phyloP scores from a whole-genome alignment of 2,113 vertebrate species.

The Corythoichthys intestinalis region DNA sequence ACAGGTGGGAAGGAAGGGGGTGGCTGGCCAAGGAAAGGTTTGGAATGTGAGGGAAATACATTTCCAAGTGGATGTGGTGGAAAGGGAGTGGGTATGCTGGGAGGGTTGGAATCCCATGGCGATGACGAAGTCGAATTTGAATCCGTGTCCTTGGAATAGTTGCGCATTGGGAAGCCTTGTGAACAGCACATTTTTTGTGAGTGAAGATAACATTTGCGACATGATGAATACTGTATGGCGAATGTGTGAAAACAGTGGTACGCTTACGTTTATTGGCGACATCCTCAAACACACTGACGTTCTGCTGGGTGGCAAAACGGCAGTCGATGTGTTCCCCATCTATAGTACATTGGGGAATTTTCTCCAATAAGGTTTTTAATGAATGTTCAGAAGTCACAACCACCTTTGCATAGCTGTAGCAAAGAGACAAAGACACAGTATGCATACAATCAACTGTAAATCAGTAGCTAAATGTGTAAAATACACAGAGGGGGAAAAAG shows the following conservation, averaged over 20 bases:
- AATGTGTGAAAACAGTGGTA: neutral
- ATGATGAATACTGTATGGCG: neutral
- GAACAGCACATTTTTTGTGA: slow-evolving; percentile 14
- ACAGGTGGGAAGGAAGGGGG: slow-evolving; percentile 56
- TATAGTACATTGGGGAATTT: slow-evolving; percentile 81
- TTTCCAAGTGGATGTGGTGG: slow-evolving; percentile 34
- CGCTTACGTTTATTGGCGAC: slow-evolving; percentile 90
- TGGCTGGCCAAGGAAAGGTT: slow-evolving; percentile 37
- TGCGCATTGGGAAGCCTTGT: slow-evolving; percentile 80
- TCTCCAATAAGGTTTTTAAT: slow-evolving; percentile 82
- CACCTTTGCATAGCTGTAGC: slow-evolving; percentile 84
- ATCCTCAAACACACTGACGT: slow-evolving; percentile 84
- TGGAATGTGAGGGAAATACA: slow-evolving; percentile 46
- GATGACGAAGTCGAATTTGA: slow-evolving; percentile 53
- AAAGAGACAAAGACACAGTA: slow-evolving; percentile 6
- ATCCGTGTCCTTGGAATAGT: slow-evolving; percentile 69
- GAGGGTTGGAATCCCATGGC: slow-evolving; percentile 40
- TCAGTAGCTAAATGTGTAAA: neutral
- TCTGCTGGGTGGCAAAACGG: slow-evolving; percentile 84
- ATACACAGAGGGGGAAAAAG: neutral
- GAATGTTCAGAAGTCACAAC: slow-evolving; percentile 86
- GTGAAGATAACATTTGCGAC: neutral
- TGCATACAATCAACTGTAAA: neutral
- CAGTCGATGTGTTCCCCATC: slow-evolving; percentile 87
- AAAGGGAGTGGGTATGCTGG: slow-evolving; percentile 39